Percentiles rank a stretch among this genome's conserved stretches.
phyloP scores from a whole-genome alignment of 2,888 invertebrate genomes.

The Hecatera dysodea region DNA sequence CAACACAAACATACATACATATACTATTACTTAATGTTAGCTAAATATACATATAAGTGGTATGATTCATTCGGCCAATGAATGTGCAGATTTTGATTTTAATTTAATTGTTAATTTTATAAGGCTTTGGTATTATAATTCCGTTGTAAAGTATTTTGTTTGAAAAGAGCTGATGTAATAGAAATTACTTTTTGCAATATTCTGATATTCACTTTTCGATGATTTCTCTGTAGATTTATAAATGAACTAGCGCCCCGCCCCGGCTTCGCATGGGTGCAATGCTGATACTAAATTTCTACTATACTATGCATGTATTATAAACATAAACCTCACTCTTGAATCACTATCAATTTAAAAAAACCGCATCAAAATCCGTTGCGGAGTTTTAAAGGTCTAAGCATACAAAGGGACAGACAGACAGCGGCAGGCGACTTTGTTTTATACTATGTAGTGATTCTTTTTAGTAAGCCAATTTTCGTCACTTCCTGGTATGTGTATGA shows the following conservation, averaged over 20 bases:
- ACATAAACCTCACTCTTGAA: too few species aligned
- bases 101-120: neutral
- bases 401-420: too few species aligned
- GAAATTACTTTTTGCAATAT: neutral
- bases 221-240: neutral
- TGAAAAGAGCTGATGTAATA: conserved; percentile 21
- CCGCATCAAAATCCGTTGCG: too few species aligned
- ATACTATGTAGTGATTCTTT: too few species aligned
- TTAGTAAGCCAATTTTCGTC: too few species aligned
- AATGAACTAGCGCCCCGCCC: neutral
- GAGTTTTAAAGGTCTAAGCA: too few species aligned
- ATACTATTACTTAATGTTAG: conserved; percentile 83
- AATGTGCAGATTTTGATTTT: conserved; percentile 32
- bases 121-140: conserved; percentile 9
- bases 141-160: neutral
- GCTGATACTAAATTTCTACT: too few species aligned
- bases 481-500: too few species aligned
- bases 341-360: too few species aligned
- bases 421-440: too few species aligned
- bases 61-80: conserved; percentile 63
- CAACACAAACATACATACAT: conserved; percentile 79
- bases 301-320: too few species aligned
- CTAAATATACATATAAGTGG: conserved; percentile 86
- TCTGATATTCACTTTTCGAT: neutral
- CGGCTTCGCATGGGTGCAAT: too few species aligned